phyloP scores from a whole-genome alignment of 30 jellyfish, hydroid and myxozoan genomes.

The Thelohanellus kitauei region DNA sequence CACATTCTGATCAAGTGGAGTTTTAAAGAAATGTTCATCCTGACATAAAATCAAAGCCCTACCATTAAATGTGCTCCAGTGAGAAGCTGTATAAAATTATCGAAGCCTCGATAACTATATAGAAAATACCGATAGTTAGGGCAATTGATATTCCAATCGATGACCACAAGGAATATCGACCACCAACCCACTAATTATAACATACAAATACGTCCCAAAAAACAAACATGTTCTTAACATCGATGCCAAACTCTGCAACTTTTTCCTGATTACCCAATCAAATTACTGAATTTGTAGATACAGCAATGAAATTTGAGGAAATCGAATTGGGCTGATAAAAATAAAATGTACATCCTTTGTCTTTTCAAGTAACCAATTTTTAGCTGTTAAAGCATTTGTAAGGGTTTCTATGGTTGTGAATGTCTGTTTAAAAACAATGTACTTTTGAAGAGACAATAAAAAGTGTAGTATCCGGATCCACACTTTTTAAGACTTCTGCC shows the following conservation, averaged over 20 bases:
- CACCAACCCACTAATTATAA: slow-evolving; percentile 87
- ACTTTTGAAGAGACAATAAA: slow-evolving; percentile 83
- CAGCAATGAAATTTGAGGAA: slow-evolving; percentile 74
- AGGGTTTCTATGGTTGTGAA: slow-evolving; percentile 85
- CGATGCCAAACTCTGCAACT: slow-evolving; percentile 83
- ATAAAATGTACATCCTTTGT: slow-evolving; percentile 20
- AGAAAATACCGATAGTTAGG: slow-evolving; percentile 15
- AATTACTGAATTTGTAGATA: slow-evolving; percentile 30
- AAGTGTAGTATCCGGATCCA: slow-evolving; percentile 62
- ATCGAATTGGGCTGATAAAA: slow-evolving; percentile 27
- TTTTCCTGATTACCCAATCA: slow-evolving; percentile 10
- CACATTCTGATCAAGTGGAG: slow-evolving; percentile 20
- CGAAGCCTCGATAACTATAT: slow-evolving; percentile 30
- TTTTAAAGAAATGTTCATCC: slow-evolving; percentile 34
- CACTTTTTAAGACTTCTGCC: slow-evolving; percentile 26
- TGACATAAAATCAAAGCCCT: not conserved
- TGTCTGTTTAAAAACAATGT: slow-evolving; percentile 14
- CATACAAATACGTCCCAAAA: slow-evolving; percentile 63
- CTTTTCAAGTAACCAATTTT: slow-evolving; percentile 30
- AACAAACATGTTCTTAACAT: slow-evolving; percentile 46
- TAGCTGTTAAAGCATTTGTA: slow-evolving; percentile 70
- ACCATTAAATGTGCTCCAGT: slow-evolving; percentile 90
- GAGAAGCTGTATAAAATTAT: slow-evolving; percentile 37
- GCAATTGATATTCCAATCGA: slow-evolving; percentile 89
- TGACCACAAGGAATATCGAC: slow-evolving; percentile 96